These are phyloP conservation scores for Galerucella nymphaeae DNA, from an alignment of 2,888 invertebrate genomes.

Conservation along the genomic window DNA sequence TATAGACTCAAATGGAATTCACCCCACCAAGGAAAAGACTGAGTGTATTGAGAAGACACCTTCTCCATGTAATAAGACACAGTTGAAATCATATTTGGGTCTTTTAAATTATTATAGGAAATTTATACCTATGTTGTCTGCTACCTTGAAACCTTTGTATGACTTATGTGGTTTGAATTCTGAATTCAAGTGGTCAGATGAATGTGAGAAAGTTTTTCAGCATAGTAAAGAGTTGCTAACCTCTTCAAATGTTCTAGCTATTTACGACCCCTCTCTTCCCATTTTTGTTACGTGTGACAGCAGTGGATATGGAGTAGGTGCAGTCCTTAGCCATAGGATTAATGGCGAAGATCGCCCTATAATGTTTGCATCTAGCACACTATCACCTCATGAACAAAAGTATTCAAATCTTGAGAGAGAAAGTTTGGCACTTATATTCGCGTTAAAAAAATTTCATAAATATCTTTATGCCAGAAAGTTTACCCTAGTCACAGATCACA, in stretches of 20 bases:
- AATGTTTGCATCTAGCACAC: constrained; percentile 49
- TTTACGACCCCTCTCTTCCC: constrained; percentile 44
- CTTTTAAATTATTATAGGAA: too few species aligned
- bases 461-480: too few species aligned
- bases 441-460: too few species aligned
- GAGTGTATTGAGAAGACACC: too few species aligned
- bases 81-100: too few species aligned
- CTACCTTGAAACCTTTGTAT: constrained; percentile 43
- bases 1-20: constrained; percentile 17
- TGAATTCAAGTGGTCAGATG: constrained; percentile 41
- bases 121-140: not conserved
- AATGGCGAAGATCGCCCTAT: constrained; percentile 42
- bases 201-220: constrained; percentile 42
- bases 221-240: constrained; percentile 45
- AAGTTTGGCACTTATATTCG: too few species aligned
- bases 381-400: constrained; percentile 54
- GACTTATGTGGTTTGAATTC: constrained; percentile 31
- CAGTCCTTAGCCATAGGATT: constrained; percentile 46
- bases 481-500: too few species aligned
- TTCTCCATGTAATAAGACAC: too few species aligned
- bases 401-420: constrained; percentile 51
- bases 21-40: constrained; percentile 22
- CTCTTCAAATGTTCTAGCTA: constrained; percentile 40
- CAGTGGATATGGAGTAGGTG: constrained; percentile 47
- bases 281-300: constrained; percentile 47